Evolutionary conservation across 2,888 invertebrate species (phyloP).

Genomic region (Philopedon plagiatum): DNA sequence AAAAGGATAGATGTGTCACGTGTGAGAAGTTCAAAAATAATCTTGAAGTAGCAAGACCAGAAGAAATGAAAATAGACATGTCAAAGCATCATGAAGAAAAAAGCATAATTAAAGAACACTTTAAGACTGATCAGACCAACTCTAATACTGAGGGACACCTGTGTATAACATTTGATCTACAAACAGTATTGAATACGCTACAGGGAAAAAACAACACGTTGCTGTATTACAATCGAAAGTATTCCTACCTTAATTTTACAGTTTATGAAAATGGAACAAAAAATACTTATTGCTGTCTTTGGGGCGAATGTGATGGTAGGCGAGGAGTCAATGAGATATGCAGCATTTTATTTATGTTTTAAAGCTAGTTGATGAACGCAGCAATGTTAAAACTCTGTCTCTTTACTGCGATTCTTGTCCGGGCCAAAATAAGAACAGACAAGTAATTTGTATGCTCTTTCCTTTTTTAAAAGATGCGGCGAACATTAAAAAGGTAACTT

Average conservation of each 20-base stretch:
- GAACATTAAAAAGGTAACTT: slow-evolving; percentile 47
- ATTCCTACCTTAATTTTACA: slow-evolving; percentile 3
- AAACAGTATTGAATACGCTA: slow-evolving; percentile 58
- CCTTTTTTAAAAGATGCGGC: slow-evolving; percentile 50
- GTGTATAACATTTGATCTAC: slow-evolving; percentile 53
- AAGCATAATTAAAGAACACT: neutral
- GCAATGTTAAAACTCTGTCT: slow-evolving; percentile 46
- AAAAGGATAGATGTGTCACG: slow-evolving; percentile 14
- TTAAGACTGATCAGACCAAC: slow-evolving; percentile 1
- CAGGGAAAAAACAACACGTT: slow-evolving; percentile 53
- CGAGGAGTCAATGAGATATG: slow-evolving; percentile 49
- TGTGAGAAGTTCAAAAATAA: neutral
- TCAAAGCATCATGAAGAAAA: neutral
- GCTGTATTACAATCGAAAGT: slow-evolving; percentile 52
- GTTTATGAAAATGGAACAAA: slow-evolving; percentile 53
- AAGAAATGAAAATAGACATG: neutral
- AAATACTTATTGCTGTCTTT: slow-evolving; percentile 53
- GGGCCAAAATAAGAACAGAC: slow-evolving; percentile 59
- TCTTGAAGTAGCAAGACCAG: neutral
- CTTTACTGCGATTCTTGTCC: slow-evolving; percentile 57
- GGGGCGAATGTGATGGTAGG: slow-evolving; percentile 50
- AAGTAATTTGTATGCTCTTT: slow-evolving; percentile 52
- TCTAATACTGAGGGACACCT: slow-evolving; percentile 11
- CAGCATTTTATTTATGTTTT: slow-evolving; percentile 38
- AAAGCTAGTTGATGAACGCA: slow-evolving; percentile 29